A percentile compares a stretch with the other conserved stretches of the same genome.
Evolutionary conservation across 92 coral and sea anemone genomes (phyloP).

Genomic region (Palythoa heliodiscus): DNA sequence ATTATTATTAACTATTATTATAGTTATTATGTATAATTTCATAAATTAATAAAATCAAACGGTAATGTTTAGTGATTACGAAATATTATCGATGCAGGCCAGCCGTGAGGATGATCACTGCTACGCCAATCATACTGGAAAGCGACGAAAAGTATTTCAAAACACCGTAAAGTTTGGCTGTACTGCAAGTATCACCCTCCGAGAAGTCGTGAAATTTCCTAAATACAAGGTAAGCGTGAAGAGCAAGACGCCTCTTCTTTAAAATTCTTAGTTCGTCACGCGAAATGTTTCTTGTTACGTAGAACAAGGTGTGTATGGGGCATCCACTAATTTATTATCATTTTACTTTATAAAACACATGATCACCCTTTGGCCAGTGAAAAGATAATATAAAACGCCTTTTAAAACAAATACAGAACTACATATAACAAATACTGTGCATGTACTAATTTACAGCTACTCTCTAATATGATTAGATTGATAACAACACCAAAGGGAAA

Average conservation of each 20-base stretch:
- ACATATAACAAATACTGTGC: neutral
- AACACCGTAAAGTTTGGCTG: slow-evolving; percentile 37
- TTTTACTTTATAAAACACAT: neutral
- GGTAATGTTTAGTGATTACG: slow-evolving; percentile 10
- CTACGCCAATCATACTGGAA: slow-evolving; percentile 27
- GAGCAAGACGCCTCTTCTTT: slow-evolving; percentile 8
- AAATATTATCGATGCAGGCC: slow-evolving; percentile 3
- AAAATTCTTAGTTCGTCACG: neutral
- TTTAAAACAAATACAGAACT: slow-evolving; percentile 4
- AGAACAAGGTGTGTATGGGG: neutral
- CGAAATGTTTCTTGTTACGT: neutral
- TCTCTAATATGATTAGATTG: slow-evolving; percentile 16
- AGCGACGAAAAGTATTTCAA: slow-evolving; percentile 31
- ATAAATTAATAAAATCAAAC: slow-evolving; percentile 4
- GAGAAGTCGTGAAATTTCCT: slow-evolving; percentile 35
- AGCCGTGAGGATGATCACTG: slow-evolving; percentile 26
- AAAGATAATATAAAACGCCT: neutral
- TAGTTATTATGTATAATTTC: neutral
- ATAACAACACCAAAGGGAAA: slow-evolving; percentile 35
- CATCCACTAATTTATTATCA: neutral
- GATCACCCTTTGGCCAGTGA: slow-evolving; percentile 4
- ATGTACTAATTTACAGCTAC: slow-evolving; percentile 2
- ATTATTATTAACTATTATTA: no score
- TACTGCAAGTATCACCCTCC: slow-evolving; percentile 28
- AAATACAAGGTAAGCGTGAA: slow-evolving; percentile 20